Conservation (phyloP, 2,888 invertebrate species). For the Steinernema hermaphroditum region DNA sequence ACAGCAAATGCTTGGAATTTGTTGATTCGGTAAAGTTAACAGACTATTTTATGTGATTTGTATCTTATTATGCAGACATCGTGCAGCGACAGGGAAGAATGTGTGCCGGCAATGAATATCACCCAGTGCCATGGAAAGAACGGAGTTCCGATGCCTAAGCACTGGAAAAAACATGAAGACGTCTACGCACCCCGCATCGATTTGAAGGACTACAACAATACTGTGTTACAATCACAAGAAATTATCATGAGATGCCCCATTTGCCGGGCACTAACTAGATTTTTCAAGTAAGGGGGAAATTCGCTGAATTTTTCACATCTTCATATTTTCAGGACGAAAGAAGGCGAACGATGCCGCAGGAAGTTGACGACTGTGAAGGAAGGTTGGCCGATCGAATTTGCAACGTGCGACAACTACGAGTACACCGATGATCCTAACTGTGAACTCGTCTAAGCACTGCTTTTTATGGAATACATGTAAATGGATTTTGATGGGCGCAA, state of each 20-base stretch:
- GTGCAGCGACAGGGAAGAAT: neutral
- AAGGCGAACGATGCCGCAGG: neutral
- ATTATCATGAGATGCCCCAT: slow-evolving; percentile 9
- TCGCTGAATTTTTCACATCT: neutral
- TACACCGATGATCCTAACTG: neutral
- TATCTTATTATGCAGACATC: neutral
- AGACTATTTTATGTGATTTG: neutral
- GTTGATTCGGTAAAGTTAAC: neutral
- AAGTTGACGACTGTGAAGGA: slow-evolving; percentile 8
- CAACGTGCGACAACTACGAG: slow-evolving; percentile 17
- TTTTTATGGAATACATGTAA: too few species aligned
- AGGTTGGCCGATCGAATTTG: slow-evolving; percentile 16
- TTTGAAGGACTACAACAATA: neutral
- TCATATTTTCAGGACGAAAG: slow-evolving; percentile 2
- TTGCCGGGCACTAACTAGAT: slow-evolving; percentile 3
- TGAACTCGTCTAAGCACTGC: neutral
- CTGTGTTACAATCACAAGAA: neutral
- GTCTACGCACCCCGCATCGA: neutral
- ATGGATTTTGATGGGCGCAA: too few species aligned
- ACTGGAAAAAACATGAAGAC: neutral
- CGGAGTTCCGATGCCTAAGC: slow-evolving; percentile 1
- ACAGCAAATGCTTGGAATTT: neutral
- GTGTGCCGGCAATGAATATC: neutral
- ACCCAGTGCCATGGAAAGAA: slow-evolving; percentile 10
- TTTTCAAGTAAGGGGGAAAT: neutral